These are phyloP conservation scores for Drosophila hamatofila DNA, from an alignment of 2,888 invertebrate genomes.

Conservation along the genomic window DNA sequence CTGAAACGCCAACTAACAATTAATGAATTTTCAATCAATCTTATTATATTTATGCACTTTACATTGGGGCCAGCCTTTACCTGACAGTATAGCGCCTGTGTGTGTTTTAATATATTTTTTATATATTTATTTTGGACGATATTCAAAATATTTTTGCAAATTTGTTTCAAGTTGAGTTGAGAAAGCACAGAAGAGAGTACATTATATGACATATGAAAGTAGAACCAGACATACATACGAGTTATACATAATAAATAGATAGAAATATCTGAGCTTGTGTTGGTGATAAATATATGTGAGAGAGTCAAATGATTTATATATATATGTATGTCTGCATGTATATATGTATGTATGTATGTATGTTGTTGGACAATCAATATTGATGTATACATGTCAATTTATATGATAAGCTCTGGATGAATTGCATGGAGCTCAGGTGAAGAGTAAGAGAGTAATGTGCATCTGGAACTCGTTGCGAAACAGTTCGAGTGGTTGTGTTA, in stretches of 20 bases:
- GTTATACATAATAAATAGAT: conserved; percentile 35
- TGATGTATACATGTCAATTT: conserved; percentile 60
- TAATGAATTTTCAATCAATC: conserved; percentile 66
- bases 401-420: conserved; percentile 70
- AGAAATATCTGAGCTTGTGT: conserved; percentile 41
- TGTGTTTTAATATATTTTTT: conserved; percentile 5
- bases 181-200: conserved; percentile 68
- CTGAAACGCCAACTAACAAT: conserved; percentile 77
- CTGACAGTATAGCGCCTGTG: conserved; percentile 86
- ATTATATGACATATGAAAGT: conserved; percentile 54
- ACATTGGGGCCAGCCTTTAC: conserved; percentile 78
- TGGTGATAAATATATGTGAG: conserved; percentile 25
- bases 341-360: neutral
- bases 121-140: conserved; percentile 18
- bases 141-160: conserved; percentile 47
- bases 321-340: conserved; percentile 9
- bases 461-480: conserved; percentile 26
- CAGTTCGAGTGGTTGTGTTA: conserved; percentile 37
- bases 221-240: conserved; percentile 50
- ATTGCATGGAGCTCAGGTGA: conserved; percentile 31
- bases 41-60: conserved; percentile 63
- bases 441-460: conserved; percentile 24
- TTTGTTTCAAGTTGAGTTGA: conserved; percentile 41
- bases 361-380: conserved; percentile 62
- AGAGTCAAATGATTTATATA: conserved; percentile 4